Base-by-base conservation (phyloP, 2,113 vertebrate species). In the Formicarius rufipectus region DNA sequence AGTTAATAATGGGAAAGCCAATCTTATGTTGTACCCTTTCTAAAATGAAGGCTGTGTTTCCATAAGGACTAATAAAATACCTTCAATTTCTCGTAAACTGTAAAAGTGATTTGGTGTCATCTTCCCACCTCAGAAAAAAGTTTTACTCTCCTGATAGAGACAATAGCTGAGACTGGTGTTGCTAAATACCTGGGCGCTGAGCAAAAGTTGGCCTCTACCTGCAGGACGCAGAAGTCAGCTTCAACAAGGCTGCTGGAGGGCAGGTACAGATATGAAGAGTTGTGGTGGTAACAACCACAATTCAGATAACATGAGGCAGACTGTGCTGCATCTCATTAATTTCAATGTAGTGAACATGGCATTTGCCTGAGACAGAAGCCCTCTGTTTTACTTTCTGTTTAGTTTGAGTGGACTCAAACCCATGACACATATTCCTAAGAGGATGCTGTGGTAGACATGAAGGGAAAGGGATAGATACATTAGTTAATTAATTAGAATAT, bases 221-320 rank as follows among this genome's bases (percentile, higher is more conserved):
- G 21, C 33, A 35, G 58, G 19, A 8, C 4, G 7, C 2, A 5
- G 35, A 52, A 42, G 11, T 39, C 37, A 37, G 22, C 17, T 19
- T 63, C 49, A 30, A 33, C 37, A 31, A 27, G 33, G 45, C 27
- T 39, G 23, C 33, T 3, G 5, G 23, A 39, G 18, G 4, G 30
- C n/a, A 62, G 23, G 17, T 21, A 5, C 14, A 18, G 81, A 5
- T 7, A 0, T 4, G 20, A 30, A 20, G 47, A 35, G 25, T 30
- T 44, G 20, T 28, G 39, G 11, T 2, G 33, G 44, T 35, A 31
- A 50, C 72, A 60, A 4, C 27, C 50, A 8, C 31, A 30, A 21
- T n/a, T 42, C 30, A 3, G 22, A 2, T 30, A 14, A 31, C 1
- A 0, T 10, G 44, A 39, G 8, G 20, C 27, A 44, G 33, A 40